Evolutionary conservation across 1,140 invertebrate genomes (phyloP), one percentile per base, ranked within the genome.

Genomic region (Neodiprion lecontei): DNA sequence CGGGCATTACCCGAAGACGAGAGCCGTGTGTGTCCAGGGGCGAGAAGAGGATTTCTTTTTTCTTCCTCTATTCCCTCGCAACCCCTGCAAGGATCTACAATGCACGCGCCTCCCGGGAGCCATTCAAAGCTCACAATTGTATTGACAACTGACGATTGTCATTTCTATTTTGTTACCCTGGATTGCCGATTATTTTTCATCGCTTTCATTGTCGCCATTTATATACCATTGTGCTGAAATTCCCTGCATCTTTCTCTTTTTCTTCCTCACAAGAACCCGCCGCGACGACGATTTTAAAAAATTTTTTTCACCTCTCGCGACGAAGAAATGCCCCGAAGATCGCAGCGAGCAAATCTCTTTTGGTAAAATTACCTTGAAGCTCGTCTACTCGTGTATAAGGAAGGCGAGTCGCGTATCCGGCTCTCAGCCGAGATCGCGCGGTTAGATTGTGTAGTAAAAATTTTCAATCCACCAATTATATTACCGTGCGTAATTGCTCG

Each of bases 141-240:
- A 79, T 79, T 79, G 78, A 79, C 75, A 79, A 79, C 67, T 48
- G 21, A 53, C 48, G 23, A 71, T 40, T 71, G 70, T 84, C 83
- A 79, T 83, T 84, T 40, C 28, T 81, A 83, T 84, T 81, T 81
- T 73, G 82, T 73, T 74, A 79, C 76, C 77, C 67, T 65, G 68
- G 69, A 49, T 47, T 48, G 65, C 23, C 77, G 81, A 83, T 84
- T 82, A 81, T 83, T 80, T 83, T 74, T 77, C 75, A 70, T 75
- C 76, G 76, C 85, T 47, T 49, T 40, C 70, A 40, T 61, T 61
- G n/a, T 61, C 53, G 53, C n/a, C 53, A 8, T 14, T 61, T 69
- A 69, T 69, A 69, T 23, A 23, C 74, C 74, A 66, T 74, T 70
- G 72, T 79, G 71, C 77, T 71, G 74, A 65, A 67, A 78, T 70